Evolutionary conservation across 2,888 invertebrate species (phyloP).

Genomic region (Erynnis tages): DNA sequence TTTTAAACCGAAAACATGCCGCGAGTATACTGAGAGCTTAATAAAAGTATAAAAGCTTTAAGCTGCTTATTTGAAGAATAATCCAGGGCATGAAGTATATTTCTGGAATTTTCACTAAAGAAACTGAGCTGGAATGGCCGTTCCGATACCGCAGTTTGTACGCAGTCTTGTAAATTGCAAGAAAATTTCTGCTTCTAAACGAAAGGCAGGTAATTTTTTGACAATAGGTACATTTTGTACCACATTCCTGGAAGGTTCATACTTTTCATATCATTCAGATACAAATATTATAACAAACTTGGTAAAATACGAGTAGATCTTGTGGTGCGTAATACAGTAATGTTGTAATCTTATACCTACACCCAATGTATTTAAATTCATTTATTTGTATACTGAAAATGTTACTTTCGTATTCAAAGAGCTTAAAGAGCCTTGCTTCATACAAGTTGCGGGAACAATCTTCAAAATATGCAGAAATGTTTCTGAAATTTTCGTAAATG

Average conservation of each 20-base stretch:
- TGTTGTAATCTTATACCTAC: too few species aligned
- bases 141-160: neutral
- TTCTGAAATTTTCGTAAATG: slow-evolving; percentile 8
- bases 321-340: too few species aligned
- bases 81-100: slow-evolving; percentile 7
- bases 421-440: slow-evolving; percentile 5
- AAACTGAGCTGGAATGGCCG: slow-evolving; percentile 9
- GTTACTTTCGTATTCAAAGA: neutral
- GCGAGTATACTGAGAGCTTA: neutral
- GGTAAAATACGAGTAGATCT: too few species aligned
- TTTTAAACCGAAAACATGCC: neutral
- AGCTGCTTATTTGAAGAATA: slow-evolving; percentile 12
- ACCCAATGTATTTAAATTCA: too few species aligned
- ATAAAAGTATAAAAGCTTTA: slow-evolving; percentile 12
- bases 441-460: slow-evolving; percentile 7
- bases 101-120: slow-evolving; percentile 12
- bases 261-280: too few species aligned
- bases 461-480: slow-evolving; percentile 3
- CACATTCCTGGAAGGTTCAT: too few species aligned
- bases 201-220: too few species aligned
- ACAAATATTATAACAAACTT: too few species aligned
- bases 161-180: neutral
- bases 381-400: neutral
- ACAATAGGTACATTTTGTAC: too few species aligned
- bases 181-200: too few species aligned